Conservation (phyloP, 2,797 vertebrate genomes). For the Antrozous pallidus region DNA sequence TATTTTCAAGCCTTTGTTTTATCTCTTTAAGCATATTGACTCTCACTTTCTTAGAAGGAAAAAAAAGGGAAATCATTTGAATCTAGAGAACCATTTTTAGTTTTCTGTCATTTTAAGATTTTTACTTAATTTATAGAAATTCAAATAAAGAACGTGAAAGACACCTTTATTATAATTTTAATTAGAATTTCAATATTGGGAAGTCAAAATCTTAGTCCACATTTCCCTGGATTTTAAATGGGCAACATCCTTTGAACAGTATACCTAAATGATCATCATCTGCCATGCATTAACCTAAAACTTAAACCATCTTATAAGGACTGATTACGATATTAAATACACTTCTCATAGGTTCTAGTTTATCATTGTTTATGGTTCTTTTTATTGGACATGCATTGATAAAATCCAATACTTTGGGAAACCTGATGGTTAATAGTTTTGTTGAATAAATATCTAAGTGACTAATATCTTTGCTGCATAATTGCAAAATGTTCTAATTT, state of each 20-base stretch:
- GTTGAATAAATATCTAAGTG: neutral
- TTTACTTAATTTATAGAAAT: neutral
- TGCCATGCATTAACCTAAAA: neutral
- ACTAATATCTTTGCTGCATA: neutral
- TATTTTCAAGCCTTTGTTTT: neutral
- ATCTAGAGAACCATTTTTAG: neutral
- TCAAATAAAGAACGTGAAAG: neutral
- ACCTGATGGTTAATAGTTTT: neutral
- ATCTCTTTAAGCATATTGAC: neutral
- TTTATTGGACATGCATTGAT: neutral
- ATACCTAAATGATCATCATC: neutral
- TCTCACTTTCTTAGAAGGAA: neutral
- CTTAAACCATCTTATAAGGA: neutral
- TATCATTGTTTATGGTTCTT: neutral
- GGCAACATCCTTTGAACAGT: neutral
- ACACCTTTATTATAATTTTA: neutral
- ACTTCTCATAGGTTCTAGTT: neutral
- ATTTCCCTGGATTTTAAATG: neutral
- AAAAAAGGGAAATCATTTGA: neutral
- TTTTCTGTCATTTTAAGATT: neutral
- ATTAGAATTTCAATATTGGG: neutral
- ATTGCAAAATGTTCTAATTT: neutral
- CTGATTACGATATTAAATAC: neutral
- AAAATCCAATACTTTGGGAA: neutral
- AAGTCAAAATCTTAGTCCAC: neutral